Base-by-base conservation (phyloP, 2,797 vertebrate species). In the Danio jaintianensis region DNA sequence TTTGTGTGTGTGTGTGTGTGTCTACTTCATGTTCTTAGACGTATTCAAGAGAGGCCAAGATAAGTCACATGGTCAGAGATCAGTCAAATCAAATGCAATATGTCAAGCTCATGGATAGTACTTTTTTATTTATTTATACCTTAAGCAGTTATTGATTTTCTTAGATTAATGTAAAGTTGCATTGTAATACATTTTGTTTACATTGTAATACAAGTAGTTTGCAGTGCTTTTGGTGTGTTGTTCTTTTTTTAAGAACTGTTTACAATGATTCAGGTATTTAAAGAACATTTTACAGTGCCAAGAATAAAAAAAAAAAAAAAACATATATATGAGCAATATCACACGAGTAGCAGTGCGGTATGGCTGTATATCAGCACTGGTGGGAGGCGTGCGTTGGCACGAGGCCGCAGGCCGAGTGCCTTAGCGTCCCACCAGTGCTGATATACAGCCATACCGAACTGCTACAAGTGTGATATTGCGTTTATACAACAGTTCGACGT, bases 21-120 rank as follows among this genome's bases (percentile, higher is more conserved):
- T 52, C 53, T 50, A 69, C 53, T 50, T 68, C 66, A 43, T 43
- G 67, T 53, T 62, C 20, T 68, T 81, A 78, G 69, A 84, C 62
- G 76, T 78, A 80, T 70, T 82, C 83, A 67, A 59, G 43, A 63
- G 67, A 80, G 84, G 81, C 71, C 78, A 76, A 74, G 56, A 77
- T 38, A 61, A 81, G 63, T 66, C 76, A 80, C 22, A 78, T 56
- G 45, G 53, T 20, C 67, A 76, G 8, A 36, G 59, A 75, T 12
- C 38, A 43, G 75, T 73, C 47, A 79, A 82, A 83, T 73, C 38
- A 29, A 85, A 72, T 62, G 29, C 29, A 73, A 38, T 36, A 50
- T 55, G 22, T 72, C 68, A 47, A 18, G 55, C 20, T 69, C 55
- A 18, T 71, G 9, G 43, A 6, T 48, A 11, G n/a, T 1, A 3